Base-by-base conservation (phyloP, 2,113 vertebrate genomes). In the Pteropus alecto region DNA sequence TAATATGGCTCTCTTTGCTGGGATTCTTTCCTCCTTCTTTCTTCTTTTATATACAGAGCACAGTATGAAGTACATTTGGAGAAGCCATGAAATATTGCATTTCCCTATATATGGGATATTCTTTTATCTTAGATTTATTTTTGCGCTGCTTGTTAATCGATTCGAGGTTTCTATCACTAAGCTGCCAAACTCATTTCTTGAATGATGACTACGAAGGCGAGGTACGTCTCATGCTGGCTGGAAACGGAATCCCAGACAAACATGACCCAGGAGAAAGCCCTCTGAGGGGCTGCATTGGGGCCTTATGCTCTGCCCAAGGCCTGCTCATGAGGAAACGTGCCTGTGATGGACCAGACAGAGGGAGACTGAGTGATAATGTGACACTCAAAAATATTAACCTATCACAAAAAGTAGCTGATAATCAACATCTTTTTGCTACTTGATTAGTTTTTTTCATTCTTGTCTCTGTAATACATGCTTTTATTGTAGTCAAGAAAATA, bases 261-360 rank as follows among this genome's bases (percentile, higher is more conserved):
- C 5, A 16, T 0, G 2, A 58, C 1, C 33, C 3, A 51, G 21
- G 0, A 22, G 15, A 73, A 90, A 88, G 16, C 1, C 1, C 73
- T 67, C 3, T 6, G 30, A 21, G 24, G 33, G 3, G 3, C 26
- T 10, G 0, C 18, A 30, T n/a, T 0, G 43, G 41, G 24, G 10
- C 14, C 38, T 38, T 8, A 7, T 11, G 3, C 30, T 35, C 51
- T 24, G 26, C 16, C 0, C 4, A 82, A 16, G 2, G 51, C 3
- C 5, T 30, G 12, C 14, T 82, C 21, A 2, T 14, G 0, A 2
- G 63, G 8, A 76, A 63, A 63, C 1, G 26, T 1, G 15, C 7
- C 78, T 24, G 13, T 92, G 7, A n/a, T 4, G 8, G 3, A 41
- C 5, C 8, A 41, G n/a, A 43, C 8, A 41, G n/a, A 43, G 4